phyloP scores from a whole-genome alignment of 1,140 invertebrate species.

The Temnothorax longispinosus region DNA sequence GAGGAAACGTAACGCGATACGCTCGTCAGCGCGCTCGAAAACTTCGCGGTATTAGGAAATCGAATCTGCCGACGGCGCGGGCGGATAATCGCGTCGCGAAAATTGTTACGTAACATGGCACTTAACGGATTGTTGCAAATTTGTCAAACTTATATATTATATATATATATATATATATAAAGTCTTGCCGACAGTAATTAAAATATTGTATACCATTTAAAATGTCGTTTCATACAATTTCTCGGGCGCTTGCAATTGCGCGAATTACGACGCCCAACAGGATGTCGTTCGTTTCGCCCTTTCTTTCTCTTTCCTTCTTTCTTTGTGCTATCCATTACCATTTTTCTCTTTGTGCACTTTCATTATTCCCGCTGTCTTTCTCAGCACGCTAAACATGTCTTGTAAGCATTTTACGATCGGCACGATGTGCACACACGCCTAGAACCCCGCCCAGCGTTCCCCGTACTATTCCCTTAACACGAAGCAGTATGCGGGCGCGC shows the following conservation, averaged over 20 bases:
- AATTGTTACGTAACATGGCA: conserved; percentile 19
- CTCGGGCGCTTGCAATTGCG: conserved; percentile 21
- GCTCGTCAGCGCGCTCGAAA: conserved; percentile 13
- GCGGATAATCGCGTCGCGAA: conserved; percentile 34
- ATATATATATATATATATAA: background rate
- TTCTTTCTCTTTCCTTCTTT: background rate
- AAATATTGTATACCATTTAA: background rate
- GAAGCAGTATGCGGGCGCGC: conserved; percentile 76
- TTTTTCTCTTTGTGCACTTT: conserved; percentile 54
- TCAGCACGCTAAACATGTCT: conserved; percentile 68
- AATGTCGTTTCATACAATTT: background rate
- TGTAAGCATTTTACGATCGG: conserved; percentile 73
- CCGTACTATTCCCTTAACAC: conserved; percentile 80
- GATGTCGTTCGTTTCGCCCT: conserved; percentile 3
- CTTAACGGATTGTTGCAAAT: conserved; percentile 15
- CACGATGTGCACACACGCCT: conserved; percentile 63
- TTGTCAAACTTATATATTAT: conserved; percentile 19
- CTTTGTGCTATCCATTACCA: background rate
- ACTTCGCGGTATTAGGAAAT: background rate
- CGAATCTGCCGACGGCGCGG: background rate
- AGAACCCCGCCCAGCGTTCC: conserved; percentile 68
- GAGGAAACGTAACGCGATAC: conserved; percentile 24
- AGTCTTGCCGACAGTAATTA: background rate
- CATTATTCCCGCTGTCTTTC: conserved; percentile 54
- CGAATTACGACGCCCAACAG: conserved; percentile 42